Percentiles rank a stretch among this genome's conserved stretches.
Evolutionary conservation across 2,113 vertebrate species (phyloP).

Genomic region (Elaphurus davidianus): DNA sequence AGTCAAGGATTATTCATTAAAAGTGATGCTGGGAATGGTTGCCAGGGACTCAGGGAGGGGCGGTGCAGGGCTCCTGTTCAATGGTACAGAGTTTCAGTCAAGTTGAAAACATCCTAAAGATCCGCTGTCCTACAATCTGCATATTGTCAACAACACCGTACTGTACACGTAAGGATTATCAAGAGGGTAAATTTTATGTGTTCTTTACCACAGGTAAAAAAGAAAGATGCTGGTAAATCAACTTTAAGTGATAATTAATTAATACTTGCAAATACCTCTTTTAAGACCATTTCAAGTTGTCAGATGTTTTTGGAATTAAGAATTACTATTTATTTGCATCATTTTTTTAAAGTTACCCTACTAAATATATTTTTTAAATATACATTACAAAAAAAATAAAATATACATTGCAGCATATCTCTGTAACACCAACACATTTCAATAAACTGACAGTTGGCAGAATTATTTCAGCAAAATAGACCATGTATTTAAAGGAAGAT

Average conservation of each 20-base stretch:
- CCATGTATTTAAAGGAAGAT: slow-evolving; percentile 1
- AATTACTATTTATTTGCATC: background rate
- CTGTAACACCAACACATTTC: background rate
- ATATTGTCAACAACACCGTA: background rate
- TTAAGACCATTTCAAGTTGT: background rate
- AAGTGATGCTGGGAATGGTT: background rate
- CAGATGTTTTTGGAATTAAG: background rate
- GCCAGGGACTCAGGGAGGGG: background rate
- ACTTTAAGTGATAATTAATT: background rate
- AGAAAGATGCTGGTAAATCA: background rate
- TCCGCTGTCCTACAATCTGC: rapidly evolving
- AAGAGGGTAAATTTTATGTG: background rate
- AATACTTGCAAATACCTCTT: background rate
- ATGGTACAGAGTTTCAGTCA: background rate
- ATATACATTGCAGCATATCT: background rate
- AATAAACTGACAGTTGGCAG: background rate
- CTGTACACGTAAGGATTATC: background rate
- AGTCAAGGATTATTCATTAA: background rate
- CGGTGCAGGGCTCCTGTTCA: background rate
- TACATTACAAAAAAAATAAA: background rate
- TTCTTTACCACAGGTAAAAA: background rate
- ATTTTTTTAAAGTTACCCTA: background rate
- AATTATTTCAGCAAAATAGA: slow-evolving; percentile 31
- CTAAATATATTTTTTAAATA: background rate
- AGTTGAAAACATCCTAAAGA: background rate